Evolutionary conservation across 92 coral and sea anemone genomes (phyloP).

Genomic region (Zoanthus solanderi): DNA sequence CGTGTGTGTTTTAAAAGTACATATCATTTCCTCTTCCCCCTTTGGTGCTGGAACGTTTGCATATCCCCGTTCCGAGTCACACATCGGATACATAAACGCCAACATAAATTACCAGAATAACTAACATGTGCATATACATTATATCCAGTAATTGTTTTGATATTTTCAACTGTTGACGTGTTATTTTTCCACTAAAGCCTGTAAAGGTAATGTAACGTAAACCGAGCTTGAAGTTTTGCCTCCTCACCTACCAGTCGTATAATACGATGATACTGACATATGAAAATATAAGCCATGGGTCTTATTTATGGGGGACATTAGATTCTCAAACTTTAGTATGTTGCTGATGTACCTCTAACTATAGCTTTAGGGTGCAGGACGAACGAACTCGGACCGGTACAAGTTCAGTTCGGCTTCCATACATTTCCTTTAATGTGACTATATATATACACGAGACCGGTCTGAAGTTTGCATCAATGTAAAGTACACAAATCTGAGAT

Average conservation of each 20-base stretch:
- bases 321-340: too few species aligned
- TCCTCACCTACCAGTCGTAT: conserved; percentile 22
- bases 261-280: conserved; percentile 12
- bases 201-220: neutral
- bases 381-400: too few species aligned
- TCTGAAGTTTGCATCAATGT: too few species aligned
- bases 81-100: too few species aligned
- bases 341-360: too few species aligned
- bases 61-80: neutral
- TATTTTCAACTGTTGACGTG: conserved; percentile 9
- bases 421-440: too few species aligned
- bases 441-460: too few species aligned
- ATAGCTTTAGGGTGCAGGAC: too few species aligned
- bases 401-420: too few species aligned
- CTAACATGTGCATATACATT: neutral
- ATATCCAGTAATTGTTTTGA: neutral
- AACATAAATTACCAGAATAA: too few species aligned
- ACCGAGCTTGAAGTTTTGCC: neutral
- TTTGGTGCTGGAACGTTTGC: conserved; percentile 16
- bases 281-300: neutral
- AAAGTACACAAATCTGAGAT: too few species aligned
- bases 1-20: neutral
- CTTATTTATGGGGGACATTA: too few species aligned
- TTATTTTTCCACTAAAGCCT: neutral
- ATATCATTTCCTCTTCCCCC: neutral